phyloP scores from a whole-genome alignment of 2,888 invertebrate species.

The Parnassius smintheus region DNA sequence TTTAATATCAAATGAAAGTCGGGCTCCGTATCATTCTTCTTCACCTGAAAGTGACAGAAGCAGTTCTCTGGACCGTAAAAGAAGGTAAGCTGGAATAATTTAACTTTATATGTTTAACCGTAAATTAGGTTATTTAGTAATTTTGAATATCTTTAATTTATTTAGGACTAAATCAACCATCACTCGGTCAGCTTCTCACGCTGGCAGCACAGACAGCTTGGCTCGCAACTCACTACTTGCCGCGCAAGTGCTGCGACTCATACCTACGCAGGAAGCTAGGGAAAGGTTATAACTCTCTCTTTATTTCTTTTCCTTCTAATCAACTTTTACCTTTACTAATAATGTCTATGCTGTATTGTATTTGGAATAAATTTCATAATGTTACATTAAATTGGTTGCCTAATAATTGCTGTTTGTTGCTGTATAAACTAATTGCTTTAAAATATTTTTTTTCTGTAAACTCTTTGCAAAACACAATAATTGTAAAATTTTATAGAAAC shows the following conservation, averaged over 20 bases:
- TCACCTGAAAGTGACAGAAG: constrained; percentile 76
- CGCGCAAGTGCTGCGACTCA: constrained; percentile 89
- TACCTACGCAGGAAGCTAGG: constrained; percentile 90
- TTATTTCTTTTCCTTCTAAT: constrained; percentile 2
- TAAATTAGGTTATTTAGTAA: constrained; percentile 7
- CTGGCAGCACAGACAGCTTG: constrained; percentile 84
- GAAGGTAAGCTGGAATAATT: constrained; percentile 50
- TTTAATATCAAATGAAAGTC: constrained; percentile 68
- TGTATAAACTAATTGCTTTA: constrained; percentile 16
- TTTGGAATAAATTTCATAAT: too few species aligned
- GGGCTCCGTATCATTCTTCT: constrained; percentile 64
- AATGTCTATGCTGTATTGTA: too few species aligned
- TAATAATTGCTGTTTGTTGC: constrained; percentile 16
- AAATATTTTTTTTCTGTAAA: neutral
- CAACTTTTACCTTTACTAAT: too few species aligned
- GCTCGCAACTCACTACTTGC: constrained; percentile 88
- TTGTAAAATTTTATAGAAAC: constrained; percentile 75
- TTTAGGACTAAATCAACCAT: constrained; percentile 68
- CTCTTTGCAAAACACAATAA: neutral
- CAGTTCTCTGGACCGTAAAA: constrained; percentile 72
- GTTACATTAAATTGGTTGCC: neutral
- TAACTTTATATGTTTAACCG: neutral
- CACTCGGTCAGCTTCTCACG: constrained; percentile 65
- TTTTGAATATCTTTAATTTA: constrained; percentile 26
- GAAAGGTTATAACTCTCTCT: constrained; percentile 79